Percentiles rank a stretch among this genome's conserved stretches.
These are phyloP conservation scores for Tachysurus fulvidraco DNA, from an alignment of 2,113 vertebrate species.

Conservation along the genomic window DNA sequence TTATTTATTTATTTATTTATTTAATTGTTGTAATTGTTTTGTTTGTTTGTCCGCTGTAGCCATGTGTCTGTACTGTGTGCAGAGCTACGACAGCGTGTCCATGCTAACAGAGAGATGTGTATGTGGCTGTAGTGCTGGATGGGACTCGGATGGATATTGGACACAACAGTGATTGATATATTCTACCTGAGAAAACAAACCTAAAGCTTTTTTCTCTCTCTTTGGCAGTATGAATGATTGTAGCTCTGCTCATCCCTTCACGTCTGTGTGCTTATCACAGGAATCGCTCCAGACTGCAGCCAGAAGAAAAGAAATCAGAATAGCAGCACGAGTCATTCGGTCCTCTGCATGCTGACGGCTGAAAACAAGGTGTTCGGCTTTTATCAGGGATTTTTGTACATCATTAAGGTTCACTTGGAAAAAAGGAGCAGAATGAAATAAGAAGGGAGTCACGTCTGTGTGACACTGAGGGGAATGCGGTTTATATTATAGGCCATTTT, in stretches of 20 bases:
- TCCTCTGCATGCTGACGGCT: not conserved
- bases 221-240: conserved; percentile 9
- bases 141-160: not conserved
- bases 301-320: not conserved
- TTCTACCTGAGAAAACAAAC: conserved; percentile 10
- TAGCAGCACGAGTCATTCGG: not conserved
- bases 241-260: not conserved
- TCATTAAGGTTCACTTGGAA: not conserved
- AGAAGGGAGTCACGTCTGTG: not conserved
- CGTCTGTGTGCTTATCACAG: not conserved
- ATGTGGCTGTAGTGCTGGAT: not conserved
- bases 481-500: not conserved
- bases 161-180: not conserved
- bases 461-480: not conserved
- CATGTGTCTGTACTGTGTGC: not conserved
- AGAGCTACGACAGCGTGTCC: not conserved
- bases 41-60: not conserved
- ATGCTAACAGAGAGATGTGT: not conserved
- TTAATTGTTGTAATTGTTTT: not conserved
- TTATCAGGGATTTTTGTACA: not conserved
- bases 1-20: not conserved
- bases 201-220: not conserved
- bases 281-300: not conserved
- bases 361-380: not conserved
- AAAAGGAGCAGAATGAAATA: not conserved